phyloP scores from a whole-genome alignment of 2,888 invertebrate genomes.

The Trissolcus brochymenae region DNA sequence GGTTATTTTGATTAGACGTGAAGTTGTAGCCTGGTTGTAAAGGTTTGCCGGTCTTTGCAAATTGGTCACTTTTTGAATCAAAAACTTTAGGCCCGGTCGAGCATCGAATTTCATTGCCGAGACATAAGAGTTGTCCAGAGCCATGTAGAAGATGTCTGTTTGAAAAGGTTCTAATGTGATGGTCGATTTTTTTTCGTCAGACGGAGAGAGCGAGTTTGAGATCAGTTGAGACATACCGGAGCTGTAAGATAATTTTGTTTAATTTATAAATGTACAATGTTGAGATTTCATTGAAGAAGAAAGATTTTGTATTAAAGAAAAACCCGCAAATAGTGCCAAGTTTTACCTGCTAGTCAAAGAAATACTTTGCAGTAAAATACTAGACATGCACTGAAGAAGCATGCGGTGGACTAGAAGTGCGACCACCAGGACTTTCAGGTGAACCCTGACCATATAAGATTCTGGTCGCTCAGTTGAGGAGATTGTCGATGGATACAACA shows the following conservation, averaged over 20 bases:
- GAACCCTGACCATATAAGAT: conserved; percentile 88
- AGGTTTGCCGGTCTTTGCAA: conserved; percentile 91
- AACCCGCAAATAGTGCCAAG: not conserved
- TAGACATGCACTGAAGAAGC: conserved; percentile 92
- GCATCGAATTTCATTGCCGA: conserved; percentile 92
- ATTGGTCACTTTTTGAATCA: conserved; percentile 94
- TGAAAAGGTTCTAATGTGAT: conserved; percentile 79
- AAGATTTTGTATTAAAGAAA: not conserved
- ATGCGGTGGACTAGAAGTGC: conserved; percentile 95
- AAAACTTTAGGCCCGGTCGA: conserved; percentile 93
- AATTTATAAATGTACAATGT: conserved; percentile 1
- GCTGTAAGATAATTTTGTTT: conserved; percentile 21
- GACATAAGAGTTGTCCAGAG: conserved; percentile 88
- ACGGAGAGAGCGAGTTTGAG: conserved; percentile 66
- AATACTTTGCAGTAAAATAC: conserved; percentile 87
- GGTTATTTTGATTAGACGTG: conserved; percentile 93
- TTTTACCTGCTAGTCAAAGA: conserved; percentile 80
- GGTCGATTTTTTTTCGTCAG: conserved; percentile 61
- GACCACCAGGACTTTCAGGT: conserved; percentile 91
- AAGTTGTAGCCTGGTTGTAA: conserved; percentile 94
- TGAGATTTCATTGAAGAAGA: not conserved
- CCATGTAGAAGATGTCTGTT: conserved; percentile 84
- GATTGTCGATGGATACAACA: conserved; percentile 88
- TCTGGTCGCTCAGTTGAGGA: conserved; percentile 85
- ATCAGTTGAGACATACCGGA: conserved; percentile 76